A percentile compares a stretch with the other conserved stretches of the same genome.
Evolutionary conservation across 2,888 invertebrate species (phyloP).

Genomic region (Beris chalybata): DNA sequence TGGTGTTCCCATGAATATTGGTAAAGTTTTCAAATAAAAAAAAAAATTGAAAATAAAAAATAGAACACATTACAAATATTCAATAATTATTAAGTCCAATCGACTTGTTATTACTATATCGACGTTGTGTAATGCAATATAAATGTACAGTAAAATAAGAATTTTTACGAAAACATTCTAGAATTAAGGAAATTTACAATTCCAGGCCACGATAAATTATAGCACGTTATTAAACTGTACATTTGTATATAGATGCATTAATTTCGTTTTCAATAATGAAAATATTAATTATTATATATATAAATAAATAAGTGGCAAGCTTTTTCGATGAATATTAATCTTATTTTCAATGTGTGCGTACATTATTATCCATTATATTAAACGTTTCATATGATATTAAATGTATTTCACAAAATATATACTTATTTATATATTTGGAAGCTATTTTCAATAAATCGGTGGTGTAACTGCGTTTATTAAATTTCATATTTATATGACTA

Average conservation of each 20-base stretch:
- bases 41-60: neutral
- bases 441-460: constrained; percentile 31
- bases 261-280: constrained; percentile 2
- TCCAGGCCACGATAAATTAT: too few relatives aligned
- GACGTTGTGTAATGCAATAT: constrained; percentile 16
- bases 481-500: constrained; percentile 27
- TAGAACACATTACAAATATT: too few relatives aligned
- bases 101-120: too few relatives aligned
- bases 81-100: too few relatives aligned
- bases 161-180: too few relatives aligned
- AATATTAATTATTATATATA: too few relatives aligned
- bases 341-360: constrained; percentile 23
- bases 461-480: constrained; percentile 26
- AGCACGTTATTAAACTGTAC: constrained; percentile 17
- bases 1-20: constrained; percentile 25
- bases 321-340: constrained; percentile 25
- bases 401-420: constrained; percentile 26
- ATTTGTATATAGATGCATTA: constrained; percentile 30
- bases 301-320: constrained; percentile 27
- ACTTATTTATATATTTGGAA: constrained; percentile 20
- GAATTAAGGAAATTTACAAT: too few relatives aligned
- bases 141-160: constrained; percentile 18
- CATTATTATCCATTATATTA: too few relatives aligned
- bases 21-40: too few relatives aligned
- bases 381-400: constrained; percentile 20